These are phyloP conservation scores for Abramis brama DNA, from an alignment of 2,113 vertebrate species.

Conservation along the genomic window DNA sequence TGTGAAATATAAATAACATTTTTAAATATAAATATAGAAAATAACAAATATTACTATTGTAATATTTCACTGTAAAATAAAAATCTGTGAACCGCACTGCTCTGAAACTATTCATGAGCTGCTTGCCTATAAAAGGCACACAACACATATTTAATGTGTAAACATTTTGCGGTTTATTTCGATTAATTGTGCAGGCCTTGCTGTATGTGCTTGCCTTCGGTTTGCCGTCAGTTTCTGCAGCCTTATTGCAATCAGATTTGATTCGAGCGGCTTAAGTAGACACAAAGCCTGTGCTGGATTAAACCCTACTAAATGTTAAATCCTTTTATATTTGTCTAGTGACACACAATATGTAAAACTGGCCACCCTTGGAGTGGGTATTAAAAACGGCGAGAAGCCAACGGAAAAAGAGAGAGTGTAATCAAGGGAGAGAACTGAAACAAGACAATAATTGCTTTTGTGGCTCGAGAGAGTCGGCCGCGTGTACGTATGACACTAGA, in stretches of 20 bases:
- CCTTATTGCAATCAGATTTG: constrained; percentile 78
- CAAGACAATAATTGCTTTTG: constrained; percentile 65
- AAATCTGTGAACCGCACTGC: neutral
- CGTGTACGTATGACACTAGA: constrained; percentile 56
- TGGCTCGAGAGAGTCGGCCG: constrained; percentile 51
- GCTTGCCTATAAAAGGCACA: neutral
- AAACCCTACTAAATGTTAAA: constrained; percentile 79
- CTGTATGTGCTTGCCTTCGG: constrained; percentile 38
- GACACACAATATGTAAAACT: constrained; percentile 81
- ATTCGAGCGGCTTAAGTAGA: constrained; percentile 72
- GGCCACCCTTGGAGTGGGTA: constrained; percentile 76
- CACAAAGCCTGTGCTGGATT: constrained; percentile 77
- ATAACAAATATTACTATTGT: neutral
- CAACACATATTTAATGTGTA: too few species aligned
- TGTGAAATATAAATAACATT: too few species aligned
- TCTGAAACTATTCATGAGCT: neutral
- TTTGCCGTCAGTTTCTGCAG: constrained; percentile 67
- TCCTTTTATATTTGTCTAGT: constrained; percentile 78
- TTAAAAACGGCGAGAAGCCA: constrained; percentile 61
- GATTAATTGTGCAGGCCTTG: neutral
- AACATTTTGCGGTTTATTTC: neutral
- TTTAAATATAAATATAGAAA: neutral
- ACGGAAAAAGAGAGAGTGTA: constrained; percentile 16
- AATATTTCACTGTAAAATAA: neutral
- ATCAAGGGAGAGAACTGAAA: constrained; percentile 54